Base-by-base conservation (phyloP, 1,140 invertebrate species). In the Pectinophora gossypiella region DNA sequence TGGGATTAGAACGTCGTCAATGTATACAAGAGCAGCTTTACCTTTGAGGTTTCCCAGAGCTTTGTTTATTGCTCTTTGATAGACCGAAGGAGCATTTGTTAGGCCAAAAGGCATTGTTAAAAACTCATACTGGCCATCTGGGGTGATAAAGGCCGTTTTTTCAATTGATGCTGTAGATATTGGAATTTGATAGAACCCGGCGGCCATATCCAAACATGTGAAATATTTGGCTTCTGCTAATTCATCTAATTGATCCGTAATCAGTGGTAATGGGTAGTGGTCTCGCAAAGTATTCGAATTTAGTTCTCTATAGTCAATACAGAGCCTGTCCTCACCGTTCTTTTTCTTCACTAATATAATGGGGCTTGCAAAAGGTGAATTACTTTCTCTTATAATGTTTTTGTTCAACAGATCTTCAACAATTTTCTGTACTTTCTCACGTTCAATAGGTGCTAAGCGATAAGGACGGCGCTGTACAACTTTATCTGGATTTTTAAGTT, bases 81-180 rank as follows among this genome's bases (percentile, higher is more conserved):
- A 71, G 12, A 61, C 53, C 19, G 60, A 48, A 7, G 58, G 59
- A 19, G 43, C 2, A 50, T 44, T 38, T 6, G 18, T 19, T 3
- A 64, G 18, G 1, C 58, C 61, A 54, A 69, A 66, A 2, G 60
- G 60, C 50, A 64, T 60, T n/a, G 36, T 42, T 9, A 53, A 27
- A 45, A 43, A 68, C 43, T 61, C 54, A 35, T 58, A 89, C 19
- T 69, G 61, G 1, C 77, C 72, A n/a, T n/a, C n/a, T n/a, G n/a
- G n/a, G n/a, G n/a, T n/a, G n/a, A n/a, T n/a, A n/a, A n/a, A n/a
- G n/a, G 19, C 56, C 0, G 64, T 64, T 20, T 68, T 54, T 12
- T 64, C 59, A n/a, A 67, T 61, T 0, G 60, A 67, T 3, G 63
- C 22, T 40, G 51, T 2, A 1, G 57, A 27, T 1, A 74, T 20